Conservation (phyloP, 1,140 invertebrate species). For the Drosophila lacertosa region DNA sequence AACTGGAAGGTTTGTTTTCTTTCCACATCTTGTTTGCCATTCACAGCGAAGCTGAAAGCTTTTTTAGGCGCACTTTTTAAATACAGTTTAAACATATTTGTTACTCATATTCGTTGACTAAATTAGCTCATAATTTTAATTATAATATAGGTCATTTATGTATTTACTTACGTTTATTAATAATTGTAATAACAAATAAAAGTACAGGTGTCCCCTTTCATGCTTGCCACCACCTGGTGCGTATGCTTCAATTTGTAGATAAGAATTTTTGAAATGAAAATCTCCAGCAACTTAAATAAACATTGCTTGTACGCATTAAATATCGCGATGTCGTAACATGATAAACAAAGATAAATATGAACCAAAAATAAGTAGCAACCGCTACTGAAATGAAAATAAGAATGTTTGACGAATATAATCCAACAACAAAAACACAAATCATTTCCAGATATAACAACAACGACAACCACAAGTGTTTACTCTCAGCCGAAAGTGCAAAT, state of each 20-base stretch:
- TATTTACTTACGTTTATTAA: not conserved
- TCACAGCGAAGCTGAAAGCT: conserved; percentile 40
- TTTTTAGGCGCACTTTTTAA: conserved; percentile 22
- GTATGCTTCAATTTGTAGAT: conserved; percentile 33
- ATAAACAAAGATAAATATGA: conserved; percentile 64
- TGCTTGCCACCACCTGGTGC: not conserved
- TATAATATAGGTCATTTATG: not conserved
- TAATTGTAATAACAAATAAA: not conserved
- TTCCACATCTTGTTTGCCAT: conserved; percentile 41
- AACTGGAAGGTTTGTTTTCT: conserved; percentile 15
- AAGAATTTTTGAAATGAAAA: conserved; percentile 55
- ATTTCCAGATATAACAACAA: conserved; percentile 19
- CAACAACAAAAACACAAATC: conserved; percentile 8
- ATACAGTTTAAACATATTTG: not conserved
- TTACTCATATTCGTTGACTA: not conserved
- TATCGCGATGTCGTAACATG: conserved; percentile 53
- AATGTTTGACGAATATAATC: not conserved
- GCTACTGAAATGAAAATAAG: conserved; percentile 7
- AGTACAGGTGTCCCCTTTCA: not conserved
- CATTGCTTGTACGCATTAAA: conserved; percentile 36
- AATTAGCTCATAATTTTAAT: not conserved
- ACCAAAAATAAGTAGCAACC: conserved; percentile 42
- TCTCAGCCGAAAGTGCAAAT: conserved; percentile 53
- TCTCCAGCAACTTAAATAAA: conserved; percentile 51
- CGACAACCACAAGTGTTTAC: conserved; percentile 12